Conservation (phyloP, 2,113 vertebrate genomes). For the Colossoma macropomum region DNA sequence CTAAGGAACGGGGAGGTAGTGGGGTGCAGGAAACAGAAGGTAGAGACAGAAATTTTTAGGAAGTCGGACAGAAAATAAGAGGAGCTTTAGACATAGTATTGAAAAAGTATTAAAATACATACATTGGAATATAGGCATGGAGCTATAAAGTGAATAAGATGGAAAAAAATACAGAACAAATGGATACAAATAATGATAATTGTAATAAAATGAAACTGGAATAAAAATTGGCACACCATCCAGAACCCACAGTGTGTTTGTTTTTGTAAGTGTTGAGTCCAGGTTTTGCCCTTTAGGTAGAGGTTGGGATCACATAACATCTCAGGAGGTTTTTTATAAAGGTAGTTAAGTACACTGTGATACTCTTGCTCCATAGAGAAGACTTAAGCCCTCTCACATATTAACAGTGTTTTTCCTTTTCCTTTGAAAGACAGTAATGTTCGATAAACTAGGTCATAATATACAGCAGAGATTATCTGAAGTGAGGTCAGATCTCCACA, state of each 20-base stretch:
- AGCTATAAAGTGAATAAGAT: too few relatives aligned
- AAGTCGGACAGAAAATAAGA: too few relatives aligned
- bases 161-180: too few relatives aligned
- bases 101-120: too few relatives aligned
- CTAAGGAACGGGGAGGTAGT: too few relatives aligned
- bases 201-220: too few relatives aligned
- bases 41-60: too few relatives aligned
- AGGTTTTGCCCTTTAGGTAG: slow-evolving; percentile 64
- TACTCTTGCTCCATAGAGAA: slow-evolving; percentile 70
- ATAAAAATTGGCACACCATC: too few relatives aligned
- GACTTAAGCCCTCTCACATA: slow-evolving; percentile 58
- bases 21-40: too few relatives aligned
- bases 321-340: slow-evolving; percentile 72
- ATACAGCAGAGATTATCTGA: neutral
- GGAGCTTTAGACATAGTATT: too few relatives aligned
- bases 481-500: slow-evolving; percentile 2
- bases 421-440: slow-evolving; percentile 13
- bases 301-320: slow-evolving; percentile 72
- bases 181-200: too few relatives aligned
- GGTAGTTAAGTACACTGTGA: slow-evolving; percentile 80
- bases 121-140: too few relatives aligned
- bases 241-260: neutral
- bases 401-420: neutral
- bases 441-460: neutral
- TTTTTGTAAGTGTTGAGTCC: neutral